These are phyloP conservation scores for Sebastes trivittatus DNA, from an alignment of 2,797 vertebrate genomes.

Conservation along the genomic window DNA sequence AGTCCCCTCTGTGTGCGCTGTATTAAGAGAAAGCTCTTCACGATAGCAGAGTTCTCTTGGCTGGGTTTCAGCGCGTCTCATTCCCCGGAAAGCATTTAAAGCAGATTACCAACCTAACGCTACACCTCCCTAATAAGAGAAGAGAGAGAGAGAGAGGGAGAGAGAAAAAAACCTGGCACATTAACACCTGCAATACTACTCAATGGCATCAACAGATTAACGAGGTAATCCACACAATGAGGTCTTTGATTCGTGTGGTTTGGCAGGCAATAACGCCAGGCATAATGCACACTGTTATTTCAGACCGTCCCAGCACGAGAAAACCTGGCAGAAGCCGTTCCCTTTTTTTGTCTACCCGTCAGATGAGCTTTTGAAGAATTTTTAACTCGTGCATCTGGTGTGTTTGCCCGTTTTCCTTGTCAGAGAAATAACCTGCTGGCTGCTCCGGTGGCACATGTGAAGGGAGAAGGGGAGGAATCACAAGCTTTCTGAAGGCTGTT, in stretches of 20 bases:
- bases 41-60: conserved; percentile 72
- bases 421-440: conserved; percentile 67
- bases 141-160: conserved; percentile 25
- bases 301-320: conserved; percentile 72
- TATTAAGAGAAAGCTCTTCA: conserved; percentile 65
- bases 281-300: conserved; percentile 78
- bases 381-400: conserved; percentile 71
- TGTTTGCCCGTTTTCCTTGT: conserved; percentile 58
- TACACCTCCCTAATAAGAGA: conserved; percentile 76
- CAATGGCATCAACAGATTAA: conserved; percentile 84
- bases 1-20: conserved; percentile 48
- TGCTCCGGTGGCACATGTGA: conserved; percentile 64
- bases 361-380: conserved; percentile 74
- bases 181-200: conserved; percentile 81
- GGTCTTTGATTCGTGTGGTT: conserved; percentile 80
- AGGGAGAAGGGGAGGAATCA: conserved; percentile 62
- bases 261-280: conserved; percentile 75
- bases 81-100: conserved; percentile 84
- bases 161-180: conserved; percentile 71
- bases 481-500: conserved; percentile 68
- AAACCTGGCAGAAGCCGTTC: conserved; percentile 71
- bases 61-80: conserved; percentile 70
- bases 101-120: conserved; percentile 79
- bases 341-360: conserved; percentile 57
- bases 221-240: conserved; percentile 84